Percentiles rank a stretch among this genome's conserved stretches.
phyloP scores from a whole-genome alignment of 2,888 invertebrate genomes.

The Rhogogaster chlorosoma region DNA sequence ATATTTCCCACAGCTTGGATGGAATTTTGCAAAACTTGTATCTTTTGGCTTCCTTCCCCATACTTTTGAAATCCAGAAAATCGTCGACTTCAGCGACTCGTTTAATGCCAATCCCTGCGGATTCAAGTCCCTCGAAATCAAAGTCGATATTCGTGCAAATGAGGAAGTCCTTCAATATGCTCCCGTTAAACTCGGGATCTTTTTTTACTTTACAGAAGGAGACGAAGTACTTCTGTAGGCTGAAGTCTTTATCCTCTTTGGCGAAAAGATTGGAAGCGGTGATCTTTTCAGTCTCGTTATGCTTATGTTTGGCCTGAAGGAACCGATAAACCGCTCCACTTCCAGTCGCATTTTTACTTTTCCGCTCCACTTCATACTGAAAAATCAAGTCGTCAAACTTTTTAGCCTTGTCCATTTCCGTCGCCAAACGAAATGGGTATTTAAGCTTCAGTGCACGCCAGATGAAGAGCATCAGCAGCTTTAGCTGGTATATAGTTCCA shows the following conservation, averaged over 20 bases:
- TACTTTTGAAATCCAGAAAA: neutral
- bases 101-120: neutral
- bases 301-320: neutral
- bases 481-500: neutral
- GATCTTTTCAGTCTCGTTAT: neutral
- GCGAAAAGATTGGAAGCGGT: neutral
- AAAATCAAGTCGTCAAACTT: neutral
- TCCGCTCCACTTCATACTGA: neutral
- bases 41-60: neutral
- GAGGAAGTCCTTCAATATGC: neutral
- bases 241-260: neutral
- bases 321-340: neutral
- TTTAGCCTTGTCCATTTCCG: neutral
- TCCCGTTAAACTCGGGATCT: neutral
- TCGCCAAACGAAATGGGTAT: neutral
- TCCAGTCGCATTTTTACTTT: too few species aligned
- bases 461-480: neutral
- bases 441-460: neutral
- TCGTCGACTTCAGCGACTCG: neutral
- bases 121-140: neutral
- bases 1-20: neutral
- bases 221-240: neutral
- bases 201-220: neutral
- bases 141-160: neutral
- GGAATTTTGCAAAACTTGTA: neutral